Evolutionary conservation across 2,888 invertebrate genomes (phyloP), one percentile per base, ranked within the genome.

Genomic region (Amblyteles armatorius): DNA sequence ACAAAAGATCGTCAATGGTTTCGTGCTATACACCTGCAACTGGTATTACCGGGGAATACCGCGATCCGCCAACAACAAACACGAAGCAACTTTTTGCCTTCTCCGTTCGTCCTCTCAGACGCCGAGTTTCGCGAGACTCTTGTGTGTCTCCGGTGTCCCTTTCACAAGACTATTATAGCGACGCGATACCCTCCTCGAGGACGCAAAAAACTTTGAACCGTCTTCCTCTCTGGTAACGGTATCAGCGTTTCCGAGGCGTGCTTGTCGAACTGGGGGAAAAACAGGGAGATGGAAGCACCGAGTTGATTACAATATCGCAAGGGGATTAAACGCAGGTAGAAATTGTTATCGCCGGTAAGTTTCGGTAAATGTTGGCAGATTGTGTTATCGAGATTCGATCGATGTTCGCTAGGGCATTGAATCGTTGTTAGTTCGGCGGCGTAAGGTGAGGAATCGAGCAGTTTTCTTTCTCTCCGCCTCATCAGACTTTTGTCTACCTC

Each of bases 11-110:
- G 60, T 36, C 48, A 19, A 79, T 83, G 69, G 68, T 55, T 74
- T 50, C 63, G 29, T 52, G 48, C 65, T 19, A 4, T 40, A 22
- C 63, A 26, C 3, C 69, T 60, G 50, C 60, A 69, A 69, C 63
- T 63, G 29, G 67, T 48, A n/a, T 33, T 79, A 44, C 36, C 22
- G 3, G 60, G 22, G 50, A 5, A 36, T 57, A 36, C 29, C 50
- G 11, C 55, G 77, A 73, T 84, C 72, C 36, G 73, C 60, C 67
- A 48, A 82, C 67, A 55, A 82, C 67, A 40, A 72, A 68, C 79
- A 44, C 44, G 50, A 78, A 69, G 69, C 71, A 79, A 79, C 65
- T 82, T 82, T 82, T 69, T 82, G 29, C 65, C 68, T 40, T 57
- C 36, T 57, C 65, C 13, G 16, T 50, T 65, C 67, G 29, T 48